Percentiles rank a stretch among this genome's conserved stretches.
Evolutionary conservation across 30 jellyfish, hydroid and myxozoan genomes (phyloP).

Genomic region (Rhopilema esculentum): DNA sequence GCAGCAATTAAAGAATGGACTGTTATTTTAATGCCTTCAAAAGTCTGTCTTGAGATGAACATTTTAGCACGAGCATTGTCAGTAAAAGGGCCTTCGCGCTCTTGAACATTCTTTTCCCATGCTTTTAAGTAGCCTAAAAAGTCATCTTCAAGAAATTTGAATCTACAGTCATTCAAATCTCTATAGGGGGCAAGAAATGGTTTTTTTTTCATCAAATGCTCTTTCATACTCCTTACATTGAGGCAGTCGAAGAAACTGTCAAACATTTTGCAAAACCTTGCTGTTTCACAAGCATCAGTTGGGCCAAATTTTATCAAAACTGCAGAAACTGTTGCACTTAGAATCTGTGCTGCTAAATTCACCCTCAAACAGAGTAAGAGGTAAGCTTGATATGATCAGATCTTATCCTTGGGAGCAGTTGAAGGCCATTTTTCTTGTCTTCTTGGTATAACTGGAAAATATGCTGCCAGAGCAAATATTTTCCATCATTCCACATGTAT

Average conservation of each 20-base stretch:
- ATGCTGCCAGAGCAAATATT: conserved; percentile 26
- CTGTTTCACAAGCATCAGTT: conserved; percentile 55
- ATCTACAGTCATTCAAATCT: conserved; percentile 33
- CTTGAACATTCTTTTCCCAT: conserved; percentile 46
- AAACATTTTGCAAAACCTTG: conserved; percentile 53
- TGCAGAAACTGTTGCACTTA: conserved; percentile 47
- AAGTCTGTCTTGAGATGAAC: conserved; percentile 1
- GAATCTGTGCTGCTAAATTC: conserved; percentile 58
- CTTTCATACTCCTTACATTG: conserved; percentile 57
- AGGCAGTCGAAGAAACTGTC: conserved; percentile 68
- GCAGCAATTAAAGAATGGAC: neutral
- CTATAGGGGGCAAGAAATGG: conserved; percentile 56
- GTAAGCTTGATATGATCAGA: conserved; percentile 32
- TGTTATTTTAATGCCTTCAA: neutral
- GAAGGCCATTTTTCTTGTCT: conserved; percentile 10
- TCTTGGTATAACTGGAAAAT: conserved; percentile 5
- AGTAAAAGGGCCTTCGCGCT: conserved; percentile 33
- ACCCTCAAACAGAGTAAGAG: conserved; percentile 46
- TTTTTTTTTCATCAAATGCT: conserved; percentile 15
- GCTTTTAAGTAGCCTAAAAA: conserved; percentile 24
- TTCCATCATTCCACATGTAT: conserved; percentile 34
- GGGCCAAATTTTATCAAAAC: conserved; percentile 64
- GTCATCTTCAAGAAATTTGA: conserved; percentile 41
- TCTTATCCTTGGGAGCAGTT: conserved; percentile 55
- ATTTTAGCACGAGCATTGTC: neutral